Conservation (phyloP, 2,888 invertebrate species). For the Paralinhomoeus sp. region DNA sequence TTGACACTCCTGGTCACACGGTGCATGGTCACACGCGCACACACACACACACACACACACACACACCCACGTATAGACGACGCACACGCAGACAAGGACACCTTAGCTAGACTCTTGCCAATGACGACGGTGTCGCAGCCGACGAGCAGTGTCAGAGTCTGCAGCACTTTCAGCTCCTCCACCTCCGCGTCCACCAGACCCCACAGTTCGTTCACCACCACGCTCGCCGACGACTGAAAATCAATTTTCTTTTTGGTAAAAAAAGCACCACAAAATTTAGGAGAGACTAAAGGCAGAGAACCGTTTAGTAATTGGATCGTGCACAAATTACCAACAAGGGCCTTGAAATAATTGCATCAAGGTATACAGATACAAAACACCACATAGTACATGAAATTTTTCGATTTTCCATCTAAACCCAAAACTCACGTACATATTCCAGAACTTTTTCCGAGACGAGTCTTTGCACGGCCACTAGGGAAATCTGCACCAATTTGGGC, state of each 20-base stretch:
- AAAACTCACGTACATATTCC: too few species aligned
- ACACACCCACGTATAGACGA: too few species aligned
- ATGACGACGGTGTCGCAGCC: conserved; percentile 86
- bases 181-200: conserved; percentile 74
- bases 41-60: too few species aligned
- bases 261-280: not conserved
- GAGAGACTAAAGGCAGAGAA: not conserved
- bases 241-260: too few species aligned
- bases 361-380: too few species aligned
- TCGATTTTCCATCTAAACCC: too few species aligned
- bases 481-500: conserved; percentile 74
- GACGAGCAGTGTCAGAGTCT: conserved; percentile 73
- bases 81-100: conserved; percentile 24
- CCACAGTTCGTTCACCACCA: conserved; percentile 77
- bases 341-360: too few species aligned
- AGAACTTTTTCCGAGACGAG: conserved; percentile 41
- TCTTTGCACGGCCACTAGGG: conserved; percentile 74
- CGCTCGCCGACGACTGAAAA: conserved; percentile 48
- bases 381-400: too few species aligned
- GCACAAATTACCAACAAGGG: too few species aligned
- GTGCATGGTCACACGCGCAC: too few species aligned
- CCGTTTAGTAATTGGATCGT: too few species aligned
- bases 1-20: too few species aligned
- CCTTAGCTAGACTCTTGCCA: conserved; percentile 76
- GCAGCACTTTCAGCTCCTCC: conserved; percentile 81